These are phyloP conservation scores for Gorsachius goisagi DNA, from an alignment of 2,113 vertebrate species.

Conservation along the genomic window DNA sequence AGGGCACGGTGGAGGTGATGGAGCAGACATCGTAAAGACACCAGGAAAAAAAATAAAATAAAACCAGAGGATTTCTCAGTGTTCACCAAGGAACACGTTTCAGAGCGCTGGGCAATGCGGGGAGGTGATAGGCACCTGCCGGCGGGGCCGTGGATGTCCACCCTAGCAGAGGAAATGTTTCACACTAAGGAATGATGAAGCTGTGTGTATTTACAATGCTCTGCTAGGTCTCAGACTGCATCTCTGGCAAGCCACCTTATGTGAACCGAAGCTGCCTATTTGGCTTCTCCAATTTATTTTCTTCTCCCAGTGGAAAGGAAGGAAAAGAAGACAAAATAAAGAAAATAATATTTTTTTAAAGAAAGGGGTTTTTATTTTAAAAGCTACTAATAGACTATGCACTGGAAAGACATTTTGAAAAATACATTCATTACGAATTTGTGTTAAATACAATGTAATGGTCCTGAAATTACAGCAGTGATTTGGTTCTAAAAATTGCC, in stretches of 20 bases:
- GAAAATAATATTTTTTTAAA: background rate
- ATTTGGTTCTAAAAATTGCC: slow-evolving; percentile 18
- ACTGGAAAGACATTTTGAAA: background rate
- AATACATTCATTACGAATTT: background rate
- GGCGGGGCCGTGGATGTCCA: slow-evolving; percentile 72
- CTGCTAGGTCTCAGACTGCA: slow-evolving; percentile 71
- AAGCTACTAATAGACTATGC: background rate
- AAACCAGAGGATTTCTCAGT: background rate
- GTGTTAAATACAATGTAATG: slow-evolving; percentile 27
- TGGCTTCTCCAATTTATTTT: background rate
- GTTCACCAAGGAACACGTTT: background rate
- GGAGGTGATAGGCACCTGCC: background rate
- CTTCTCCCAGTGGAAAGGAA: slow-evolving; percentile 7
- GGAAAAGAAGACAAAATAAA: slow-evolving; percentile 8
- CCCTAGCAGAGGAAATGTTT: slow-evolving; percentile 68
- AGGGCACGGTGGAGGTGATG: background rate
- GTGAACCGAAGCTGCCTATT: background rate
- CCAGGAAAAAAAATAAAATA: accelerated
- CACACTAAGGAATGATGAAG: slow-evolving; percentile 72
- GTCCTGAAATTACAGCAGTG: slow-evolving; percentile 12
- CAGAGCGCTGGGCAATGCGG: accelerated
- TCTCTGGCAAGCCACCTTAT: slow-evolving; percentile 71
- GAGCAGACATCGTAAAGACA: background rate
- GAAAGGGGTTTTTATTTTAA: background rate
- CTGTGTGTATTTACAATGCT: slow-evolving; percentile 34